These are phyloP conservation scores for Platysteira castanea DNA, from an alignment of 2,113 vertebrate genomes.

Conservation along the genomic window DNA sequence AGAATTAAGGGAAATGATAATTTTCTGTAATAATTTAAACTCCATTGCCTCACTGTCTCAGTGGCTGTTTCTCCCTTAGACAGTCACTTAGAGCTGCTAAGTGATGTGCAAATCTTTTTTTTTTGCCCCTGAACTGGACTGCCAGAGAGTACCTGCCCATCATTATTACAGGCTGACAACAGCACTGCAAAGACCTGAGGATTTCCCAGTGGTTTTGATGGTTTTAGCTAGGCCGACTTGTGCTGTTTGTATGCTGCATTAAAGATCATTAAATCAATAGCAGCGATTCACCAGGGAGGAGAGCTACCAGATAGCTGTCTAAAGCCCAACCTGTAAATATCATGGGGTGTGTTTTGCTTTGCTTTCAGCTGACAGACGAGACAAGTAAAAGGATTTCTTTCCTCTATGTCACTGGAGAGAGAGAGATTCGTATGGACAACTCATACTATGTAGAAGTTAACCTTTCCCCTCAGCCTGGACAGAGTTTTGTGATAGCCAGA, in stretches of 20 bases:
- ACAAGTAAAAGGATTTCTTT: neutral
- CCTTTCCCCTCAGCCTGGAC: neutral
- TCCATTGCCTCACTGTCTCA: neutral
- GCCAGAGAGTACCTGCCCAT: neutral
- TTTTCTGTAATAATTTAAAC: neutral
- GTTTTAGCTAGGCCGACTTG: neutral
- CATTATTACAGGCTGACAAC: neutral
- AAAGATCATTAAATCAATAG: neutral
- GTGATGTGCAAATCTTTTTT: neutral
- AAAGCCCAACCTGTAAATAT: constrained; percentile 9
- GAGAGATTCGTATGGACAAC: neutral
- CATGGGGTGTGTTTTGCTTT: neutral
- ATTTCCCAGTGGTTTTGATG: constrained; percentile 2
- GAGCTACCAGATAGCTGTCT: neutral
- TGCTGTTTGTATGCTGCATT: neutral
- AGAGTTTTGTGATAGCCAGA: neutral
- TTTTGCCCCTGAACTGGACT: neutral
- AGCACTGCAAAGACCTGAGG: neutral
- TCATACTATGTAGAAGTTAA: neutral
- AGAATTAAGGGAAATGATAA: neutral
- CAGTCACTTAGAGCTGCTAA: neutral
- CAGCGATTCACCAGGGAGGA: neutral
- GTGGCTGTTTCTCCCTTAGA: neutral
- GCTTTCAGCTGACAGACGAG: neutral
- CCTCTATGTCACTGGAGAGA: neutral